These are phyloP conservation scores for Pseudopleuronectes americanus DNA, from an alignment of 2,797 vertebrate species.

Conservation along the genomic window DNA sequence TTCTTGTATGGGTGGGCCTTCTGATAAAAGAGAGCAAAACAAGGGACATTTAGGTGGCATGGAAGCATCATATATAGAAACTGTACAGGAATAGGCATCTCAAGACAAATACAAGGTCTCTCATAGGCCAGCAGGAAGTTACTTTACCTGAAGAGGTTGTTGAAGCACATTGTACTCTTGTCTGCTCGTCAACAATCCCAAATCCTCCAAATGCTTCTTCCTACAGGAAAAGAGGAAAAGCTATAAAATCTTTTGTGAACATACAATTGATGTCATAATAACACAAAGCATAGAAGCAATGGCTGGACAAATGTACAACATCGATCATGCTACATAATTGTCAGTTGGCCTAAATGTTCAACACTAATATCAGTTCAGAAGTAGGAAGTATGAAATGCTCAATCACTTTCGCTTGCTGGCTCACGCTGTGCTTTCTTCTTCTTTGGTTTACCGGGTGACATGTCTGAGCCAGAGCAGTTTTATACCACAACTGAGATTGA, in stretches of 20 bases:
- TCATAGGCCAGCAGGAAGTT: no score
- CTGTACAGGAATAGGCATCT: background rate
- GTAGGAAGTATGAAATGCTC: conserved; percentile 36
- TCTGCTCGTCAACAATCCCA: conserved; percentile 90
- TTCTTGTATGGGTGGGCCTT: conserved; percentile 84
- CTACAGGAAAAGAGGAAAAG: conserved; percentile 71
- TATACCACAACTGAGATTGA: conserved; percentile 58
- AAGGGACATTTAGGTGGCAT: conserved; percentile 14
- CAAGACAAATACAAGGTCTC: conserved; percentile 1
- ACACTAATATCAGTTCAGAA: conserved; percentile 54
- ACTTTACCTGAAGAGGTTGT: conserved; percentile 88
- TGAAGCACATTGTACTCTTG: conserved; percentile 90
- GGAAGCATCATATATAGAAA: background rate
- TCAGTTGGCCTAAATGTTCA: conserved; percentile 43
- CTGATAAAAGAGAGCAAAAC: conserved; percentile 56
- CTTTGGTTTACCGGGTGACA: conserved; percentile 51
- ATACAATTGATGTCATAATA: background rate
- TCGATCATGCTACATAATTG: conserved; percentile 34
- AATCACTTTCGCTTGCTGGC: conserved; percentile 58
- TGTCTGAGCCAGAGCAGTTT: conserved; percentile 24
- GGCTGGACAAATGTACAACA: conserved; percentile 33
- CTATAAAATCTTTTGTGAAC: conserved; percentile 14
- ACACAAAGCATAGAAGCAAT: conserved; percentile 6
- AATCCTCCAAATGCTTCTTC: conserved; percentile 97
- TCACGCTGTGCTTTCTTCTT: conserved; percentile 48